Conservation (phyloP, 2,113 vertebrate genomes). For the Chroicocephalus ridibundus region DNA sequence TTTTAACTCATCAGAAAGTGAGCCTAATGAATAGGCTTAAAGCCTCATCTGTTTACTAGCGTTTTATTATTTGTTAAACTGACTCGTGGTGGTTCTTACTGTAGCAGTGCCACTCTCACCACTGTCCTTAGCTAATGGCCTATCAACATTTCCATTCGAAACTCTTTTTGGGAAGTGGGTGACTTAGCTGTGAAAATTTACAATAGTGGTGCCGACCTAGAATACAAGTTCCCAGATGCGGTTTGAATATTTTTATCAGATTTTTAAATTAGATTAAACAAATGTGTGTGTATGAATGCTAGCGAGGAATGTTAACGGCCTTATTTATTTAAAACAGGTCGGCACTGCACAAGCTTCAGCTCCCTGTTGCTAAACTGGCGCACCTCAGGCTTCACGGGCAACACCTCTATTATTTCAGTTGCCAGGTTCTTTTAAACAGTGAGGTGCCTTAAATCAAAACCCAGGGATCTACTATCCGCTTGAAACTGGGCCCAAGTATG, state of each 20-base stretch:
- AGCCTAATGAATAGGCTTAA: constrained; percentile 65
- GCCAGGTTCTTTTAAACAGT: background rate
- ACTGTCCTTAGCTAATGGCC: background rate
- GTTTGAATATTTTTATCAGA: constrained; percentile 20
- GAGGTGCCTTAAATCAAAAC: background rate
- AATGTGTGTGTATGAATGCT: background rate
- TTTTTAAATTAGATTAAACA: background rate
- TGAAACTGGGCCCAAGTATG: background rate
- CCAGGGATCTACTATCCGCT: background rate
- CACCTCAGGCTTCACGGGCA: background rate
- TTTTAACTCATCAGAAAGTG: constrained; percentile 52
- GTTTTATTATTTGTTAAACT: constrained; percentile 54
- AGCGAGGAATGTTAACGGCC: constrained; percentile 14
- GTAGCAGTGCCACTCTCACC: background rate
- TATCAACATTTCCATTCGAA: constrained; percentile 17
- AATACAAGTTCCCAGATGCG: background rate
- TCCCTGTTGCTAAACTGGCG: background rate
- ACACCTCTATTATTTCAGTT: background rate
- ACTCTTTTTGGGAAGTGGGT: background rate
- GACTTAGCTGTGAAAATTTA: constrained; percentile 39
- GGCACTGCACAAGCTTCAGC: background rate
- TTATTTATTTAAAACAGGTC: constrained; percentile 34
- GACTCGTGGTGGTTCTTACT: background rate
- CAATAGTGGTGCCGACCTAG: background rate
- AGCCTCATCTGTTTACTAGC: constrained; percentile 24